Conservation (phyloP, 2,113 vertebrate species). For the Dicaeum eximium region DNA sequence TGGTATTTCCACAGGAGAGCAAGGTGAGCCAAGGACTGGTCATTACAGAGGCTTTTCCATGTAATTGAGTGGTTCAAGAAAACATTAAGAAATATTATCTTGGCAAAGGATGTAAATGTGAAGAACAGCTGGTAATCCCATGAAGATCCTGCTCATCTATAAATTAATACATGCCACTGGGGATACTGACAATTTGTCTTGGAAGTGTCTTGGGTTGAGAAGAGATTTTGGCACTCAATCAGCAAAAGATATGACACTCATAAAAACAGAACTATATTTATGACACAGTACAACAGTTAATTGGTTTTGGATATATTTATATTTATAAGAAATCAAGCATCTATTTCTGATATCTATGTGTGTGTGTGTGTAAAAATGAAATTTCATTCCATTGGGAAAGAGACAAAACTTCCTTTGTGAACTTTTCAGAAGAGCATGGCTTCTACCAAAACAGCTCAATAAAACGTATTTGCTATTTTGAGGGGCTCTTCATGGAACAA, state of each 20-base stretch:
- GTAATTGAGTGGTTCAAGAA: conserved; percentile 23
- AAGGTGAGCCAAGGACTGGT: neutral
- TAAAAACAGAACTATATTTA: conserved; percentile 2
- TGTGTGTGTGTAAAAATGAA: neutral
- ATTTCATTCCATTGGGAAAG: neutral
- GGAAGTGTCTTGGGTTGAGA: conserved; percentile 1
- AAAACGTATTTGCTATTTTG: neutral
- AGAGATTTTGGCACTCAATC: conserved; percentile 15
- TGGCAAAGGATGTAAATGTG: conserved; percentile 39
- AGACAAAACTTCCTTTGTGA: neutral
- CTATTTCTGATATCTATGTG: neutral
- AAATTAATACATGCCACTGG: neutral
- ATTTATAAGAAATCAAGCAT: neutral
- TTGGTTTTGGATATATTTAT: neutral
- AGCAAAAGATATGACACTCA: neutral
- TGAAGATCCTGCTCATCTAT: conserved; percentile 17
- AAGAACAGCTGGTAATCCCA: conserved; percentile 53
- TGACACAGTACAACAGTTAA: neutral
- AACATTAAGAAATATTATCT: neutral
- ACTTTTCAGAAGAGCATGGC: neutral
- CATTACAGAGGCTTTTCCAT: conserved; percentile 11
- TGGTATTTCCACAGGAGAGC: conserved; percentile 29
- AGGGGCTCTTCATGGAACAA: neutral
- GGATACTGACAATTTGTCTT: conserved; percentile 20
- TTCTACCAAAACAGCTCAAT: neutral